Evolutionary conservation across 2,888 invertebrate genomes (phyloP).

Genomic region (Buathra laborator): DNA sequence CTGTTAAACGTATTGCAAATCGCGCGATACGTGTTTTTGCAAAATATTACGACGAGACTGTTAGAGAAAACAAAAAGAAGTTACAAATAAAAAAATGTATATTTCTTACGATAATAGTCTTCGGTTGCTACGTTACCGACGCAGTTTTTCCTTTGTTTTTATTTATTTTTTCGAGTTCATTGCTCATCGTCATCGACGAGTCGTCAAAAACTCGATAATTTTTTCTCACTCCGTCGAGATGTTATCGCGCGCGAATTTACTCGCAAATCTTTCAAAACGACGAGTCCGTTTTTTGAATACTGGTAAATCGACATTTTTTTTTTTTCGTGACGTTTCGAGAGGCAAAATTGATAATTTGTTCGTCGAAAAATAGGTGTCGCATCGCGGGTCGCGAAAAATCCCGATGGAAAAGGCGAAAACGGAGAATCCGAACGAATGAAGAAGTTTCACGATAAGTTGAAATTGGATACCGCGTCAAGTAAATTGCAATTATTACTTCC

Average conservation of each 20-base stretch:
- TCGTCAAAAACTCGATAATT: background rate
- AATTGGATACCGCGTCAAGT: constrained; percentile 58
- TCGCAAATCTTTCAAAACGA: constrained; percentile 13
- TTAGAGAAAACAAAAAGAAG: background rate
- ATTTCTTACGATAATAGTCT: background rate
- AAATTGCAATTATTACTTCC: constrained; percentile 33
- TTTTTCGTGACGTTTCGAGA: background rate
- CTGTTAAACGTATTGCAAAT: too few relatives aligned
- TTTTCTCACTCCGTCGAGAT: constrained; percentile 36
- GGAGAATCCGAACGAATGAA: constrained; percentile 78
- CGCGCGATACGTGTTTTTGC: too few relatives aligned
- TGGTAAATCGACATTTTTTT: constrained; percentile 19
- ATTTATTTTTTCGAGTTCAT: background rate
- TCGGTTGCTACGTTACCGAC: background rate
- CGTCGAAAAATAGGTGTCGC: constrained; percentile 32
- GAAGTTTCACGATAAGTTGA: constrained; percentile 78
- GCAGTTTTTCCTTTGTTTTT: background rate
- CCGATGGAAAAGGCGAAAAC: constrained; percentile 12
- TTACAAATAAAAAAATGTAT: background rate
- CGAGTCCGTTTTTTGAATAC: constrained; percentile 34
- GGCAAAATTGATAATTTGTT: constrained; percentile 5
- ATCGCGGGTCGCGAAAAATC: constrained; percentile 27
- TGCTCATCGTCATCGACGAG: too few relatives aligned
- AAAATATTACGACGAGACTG: background rate
- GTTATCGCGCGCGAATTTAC: constrained; percentile 29